Conservation (phyloP, 2,888 invertebrate genomes). For the Gisinianus flammeolus region DNA sequence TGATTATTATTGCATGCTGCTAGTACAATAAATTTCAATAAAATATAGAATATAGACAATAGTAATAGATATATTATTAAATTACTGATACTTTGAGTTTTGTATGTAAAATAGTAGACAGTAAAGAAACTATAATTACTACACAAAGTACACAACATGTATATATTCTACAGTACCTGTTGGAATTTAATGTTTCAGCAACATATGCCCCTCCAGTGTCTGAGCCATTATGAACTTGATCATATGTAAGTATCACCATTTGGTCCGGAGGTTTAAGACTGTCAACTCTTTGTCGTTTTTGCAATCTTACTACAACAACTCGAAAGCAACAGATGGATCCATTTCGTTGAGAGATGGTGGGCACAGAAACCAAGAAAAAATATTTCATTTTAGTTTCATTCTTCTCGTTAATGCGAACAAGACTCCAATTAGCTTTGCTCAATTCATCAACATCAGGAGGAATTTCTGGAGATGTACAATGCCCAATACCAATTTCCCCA, state of each 20-base stretch:
- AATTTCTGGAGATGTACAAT: conserved; percentile 75
- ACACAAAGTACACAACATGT: neutral
- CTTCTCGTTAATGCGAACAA: conserved; percentile 61
- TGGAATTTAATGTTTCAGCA: conserved; percentile 75
- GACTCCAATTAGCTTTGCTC: conserved; percentile 59
- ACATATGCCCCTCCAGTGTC: conserved; percentile 75
- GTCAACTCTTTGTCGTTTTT: conserved; percentile 69
- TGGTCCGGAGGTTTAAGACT: conserved; percentile 74
- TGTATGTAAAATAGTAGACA: no score
- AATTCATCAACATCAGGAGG: conserved; percentile 72
- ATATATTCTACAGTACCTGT: conserved; percentile 45
- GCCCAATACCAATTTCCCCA: conserved; percentile 70
- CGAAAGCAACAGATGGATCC: conserved; percentile 85
- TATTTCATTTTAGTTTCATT: conserved; percentile 67
- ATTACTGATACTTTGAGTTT: no score
- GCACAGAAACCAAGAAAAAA: conserved; percentile 73
- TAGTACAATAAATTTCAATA: no score
- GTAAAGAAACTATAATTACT: no score
- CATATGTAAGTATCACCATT: conserved; percentile 74
- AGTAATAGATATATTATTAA: no score
- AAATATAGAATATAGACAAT: no score
- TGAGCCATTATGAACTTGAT: conserved; percentile 73
- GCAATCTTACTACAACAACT: conserved; percentile 77
- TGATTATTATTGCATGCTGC: no score
- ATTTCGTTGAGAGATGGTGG: conserved; percentile 80